Percentiles rank a stretch among this genome's conserved stretches.
Conservation (phyloP, 2,113 vertebrate genomes). For the Chascanopsetta lugubris region DNA sequence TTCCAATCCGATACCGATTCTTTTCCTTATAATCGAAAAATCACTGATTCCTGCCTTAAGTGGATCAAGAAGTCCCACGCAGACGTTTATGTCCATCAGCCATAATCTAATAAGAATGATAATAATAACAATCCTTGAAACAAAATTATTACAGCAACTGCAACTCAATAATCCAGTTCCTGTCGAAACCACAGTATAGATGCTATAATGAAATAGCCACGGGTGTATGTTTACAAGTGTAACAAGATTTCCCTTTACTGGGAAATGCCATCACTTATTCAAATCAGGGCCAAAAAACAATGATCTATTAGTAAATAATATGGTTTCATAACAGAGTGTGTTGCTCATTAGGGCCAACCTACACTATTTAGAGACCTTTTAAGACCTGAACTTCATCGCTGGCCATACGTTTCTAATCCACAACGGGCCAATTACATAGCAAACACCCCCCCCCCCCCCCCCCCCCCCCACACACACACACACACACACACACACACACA, state of each 20-base stretch:
- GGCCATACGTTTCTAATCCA: slow-evolving; percentile 71
- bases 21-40: no score
- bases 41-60: neutral
- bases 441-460: no score
- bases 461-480: neutral
- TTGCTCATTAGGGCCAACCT: slow-evolving; percentile 47
- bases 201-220: neutral
- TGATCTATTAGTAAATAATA: slow-evolving; percentile 15
- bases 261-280: slow-evolving; percentile 4
- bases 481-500: neutral
- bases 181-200: neutral
- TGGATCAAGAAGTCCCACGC: neutral
- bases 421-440: slow-evolving; percentile 44
- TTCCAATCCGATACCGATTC: no score
- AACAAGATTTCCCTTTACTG: slow-evolving; percentile 5
- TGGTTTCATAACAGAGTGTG: slow-evolving; percentile 49
- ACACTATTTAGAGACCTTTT: slow-evolving; percentile 48
- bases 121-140: neutral
- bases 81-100: neutral
- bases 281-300: slow-evolving; percentile 28
- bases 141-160: no score
- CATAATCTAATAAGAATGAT: neutral
- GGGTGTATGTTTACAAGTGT: neutral
- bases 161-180: neutral
- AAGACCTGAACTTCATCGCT: slow-evolving; percentile 66